Base-by-base conservation (phyloP, 2,888 invertebrate species). In the Ctena decussata region DNA sequence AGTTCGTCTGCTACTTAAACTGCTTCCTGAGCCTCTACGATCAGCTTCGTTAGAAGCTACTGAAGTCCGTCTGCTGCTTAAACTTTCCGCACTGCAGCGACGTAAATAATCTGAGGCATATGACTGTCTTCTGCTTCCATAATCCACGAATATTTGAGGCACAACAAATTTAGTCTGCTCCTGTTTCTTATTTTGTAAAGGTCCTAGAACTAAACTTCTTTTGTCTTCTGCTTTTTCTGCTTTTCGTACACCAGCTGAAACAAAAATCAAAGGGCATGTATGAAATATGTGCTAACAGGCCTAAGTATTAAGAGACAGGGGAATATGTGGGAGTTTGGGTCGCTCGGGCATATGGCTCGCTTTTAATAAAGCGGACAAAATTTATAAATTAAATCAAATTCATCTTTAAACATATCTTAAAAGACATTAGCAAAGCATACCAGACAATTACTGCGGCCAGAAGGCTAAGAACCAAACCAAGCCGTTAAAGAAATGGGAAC, bases 91-190 rank as follows among this genome's bases (percentile, higher is more conserved):
- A 79, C 90, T 90, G 32, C 89, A 90, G 41, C 92, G 88, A 39
- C 91, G 86, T 44, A 90, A 80, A 80, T 91, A 91, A 39, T 92
- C 93, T 0, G 94, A 94, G 11, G 93, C 93, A 73, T 93, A 93
- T 2, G 93, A 93, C 30, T 93, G 93, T 77, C 93, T 82, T 86
- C 94, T 89, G 84, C 93, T 93, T 24, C 94, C 94, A 75, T 94
- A 94, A 88, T 94, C 94, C 32, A 94, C 94, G 85, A 94, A 93
- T 30, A 94, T 94, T 82, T 93, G 94, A 49, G 94, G 94, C 53
- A 94, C 94, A 72, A 94, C 93, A 87, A 94, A 93, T 69, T 92
- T 91, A n/a, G 93, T 91, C 73, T 94, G 93, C 71, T 93, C 94
- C 60, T 92, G 88, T 71, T 92, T 92, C 71, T 92, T 86, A n/a